A percentile compares a stretch with the other conserved stretches of the same genome.
phyloP scores from a whole-genome alignment of 2,113 vertebrate species.

The Tragulus kanchil region DNA sequence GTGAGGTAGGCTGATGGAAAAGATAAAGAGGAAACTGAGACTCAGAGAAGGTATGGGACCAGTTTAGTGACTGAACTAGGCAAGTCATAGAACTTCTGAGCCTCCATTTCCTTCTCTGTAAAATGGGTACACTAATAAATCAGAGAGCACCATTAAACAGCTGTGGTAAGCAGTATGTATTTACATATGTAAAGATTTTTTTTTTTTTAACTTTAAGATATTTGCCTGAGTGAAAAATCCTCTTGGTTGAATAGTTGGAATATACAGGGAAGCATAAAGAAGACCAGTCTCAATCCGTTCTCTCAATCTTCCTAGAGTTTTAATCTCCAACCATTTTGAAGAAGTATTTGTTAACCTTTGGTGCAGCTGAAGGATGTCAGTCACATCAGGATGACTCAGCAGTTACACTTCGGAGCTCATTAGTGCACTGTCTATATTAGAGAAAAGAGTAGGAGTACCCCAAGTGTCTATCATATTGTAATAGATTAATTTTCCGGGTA shows the following conservation, averaged over 20 bases:
- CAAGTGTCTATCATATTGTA: neutral
- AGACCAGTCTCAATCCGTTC: neutral
- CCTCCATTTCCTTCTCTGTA: neutral
- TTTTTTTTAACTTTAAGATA: neutral
- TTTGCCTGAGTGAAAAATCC: neutral
- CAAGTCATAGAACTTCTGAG: neutral
- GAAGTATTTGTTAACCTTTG: neutral
- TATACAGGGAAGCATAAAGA: neutral
- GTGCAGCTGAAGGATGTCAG: neutral
- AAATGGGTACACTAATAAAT: no score
- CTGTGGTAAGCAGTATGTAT: accelerated
- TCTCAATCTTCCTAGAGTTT: neutral
- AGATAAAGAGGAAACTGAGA: neutral
- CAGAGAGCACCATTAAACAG: neutral
- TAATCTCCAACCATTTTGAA: neutral
- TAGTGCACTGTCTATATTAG: no score
- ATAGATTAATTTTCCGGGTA: neutral
- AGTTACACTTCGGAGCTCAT: accelerated
- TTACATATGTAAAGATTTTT: neutral
- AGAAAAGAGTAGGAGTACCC: neutral
- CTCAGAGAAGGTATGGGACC: neutral
- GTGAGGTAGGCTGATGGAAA: neutral
- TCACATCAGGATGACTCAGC: accelerated
- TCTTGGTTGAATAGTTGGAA: neutral
- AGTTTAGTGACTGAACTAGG: neutral